These are phyloP conservation scores for Pelochelys cantorii DNA, from an alignment of 2,797 vertebrate genomes.

Conservation along the genomic window DNA sequence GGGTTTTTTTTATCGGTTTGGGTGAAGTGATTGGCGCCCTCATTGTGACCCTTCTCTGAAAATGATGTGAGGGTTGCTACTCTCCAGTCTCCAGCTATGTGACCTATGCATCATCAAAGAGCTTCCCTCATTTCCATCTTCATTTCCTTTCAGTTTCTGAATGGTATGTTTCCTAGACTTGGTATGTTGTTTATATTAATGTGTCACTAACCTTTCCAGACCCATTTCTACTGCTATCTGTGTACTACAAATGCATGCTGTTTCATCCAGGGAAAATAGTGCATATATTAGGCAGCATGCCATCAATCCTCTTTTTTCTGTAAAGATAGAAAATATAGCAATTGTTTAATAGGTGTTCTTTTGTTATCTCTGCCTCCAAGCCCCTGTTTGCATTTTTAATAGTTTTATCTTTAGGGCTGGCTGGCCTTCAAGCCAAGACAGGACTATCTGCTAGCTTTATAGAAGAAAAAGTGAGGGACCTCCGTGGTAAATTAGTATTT, in stretches of 20 bases:
- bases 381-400: conserved; percentile 65
- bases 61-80: conserved; percentile 8
- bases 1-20: not conserved
- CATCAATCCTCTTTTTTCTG: conserved; percentile 63
- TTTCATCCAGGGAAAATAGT: conserved; percentile 30
- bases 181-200: conserved; percentile 60
- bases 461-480: conserved; percentile 43
- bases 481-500: conserved; percentile 37
- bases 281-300: conserved; percentile 28
- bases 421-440: conserved; percentile 55
- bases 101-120: not conserved
- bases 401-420: conserved; percentile 64
- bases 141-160: conserved; percentile 57
- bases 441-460: conserved; percentile 19
- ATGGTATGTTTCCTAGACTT: not conserved
- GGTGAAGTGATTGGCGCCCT: not conserved
- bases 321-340: conserved; percentile 62
- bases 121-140: conserved; percentile 34
- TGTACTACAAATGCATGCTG: conserved; percentile 36
- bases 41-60: conserved; percentile 26
- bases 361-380: conserved; percentile 49
- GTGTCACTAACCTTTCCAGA: conserved; percentile 63
- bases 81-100: conserved; percentile 40
- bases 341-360: conserved; percentile 66
- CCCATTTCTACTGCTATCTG: conserved; percentile 59